Evolutionary conservation across 1,140 invertebrate species (phyloP).

Genomic region (Callitettix versicolor): DNA sequence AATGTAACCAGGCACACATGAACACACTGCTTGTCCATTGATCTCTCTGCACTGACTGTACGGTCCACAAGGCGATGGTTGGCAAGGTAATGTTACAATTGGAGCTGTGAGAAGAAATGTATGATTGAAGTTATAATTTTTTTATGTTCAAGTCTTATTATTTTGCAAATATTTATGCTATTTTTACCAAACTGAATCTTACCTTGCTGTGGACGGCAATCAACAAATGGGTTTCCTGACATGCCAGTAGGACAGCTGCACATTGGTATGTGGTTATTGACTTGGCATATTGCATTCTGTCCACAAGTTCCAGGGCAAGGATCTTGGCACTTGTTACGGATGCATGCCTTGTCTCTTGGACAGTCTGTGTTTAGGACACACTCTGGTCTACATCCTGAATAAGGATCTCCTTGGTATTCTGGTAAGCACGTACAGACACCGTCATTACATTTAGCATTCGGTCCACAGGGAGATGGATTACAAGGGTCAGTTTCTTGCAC

Average conservation of each 20-base stretch:
- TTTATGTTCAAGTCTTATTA: too few relatives aligned
- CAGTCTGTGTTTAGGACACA: too few relatives aligned
- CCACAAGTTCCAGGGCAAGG: constrained; percentile 64
- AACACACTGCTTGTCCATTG: constrained; percentile 51
- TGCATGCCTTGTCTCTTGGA: constrained; percentile 51
- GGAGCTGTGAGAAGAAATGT: too few relatives aligned
- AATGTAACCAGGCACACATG: constrained; percentile 50
- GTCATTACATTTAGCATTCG: constrained; percentile 53
- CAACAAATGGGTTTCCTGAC: constrained; percentile 61
- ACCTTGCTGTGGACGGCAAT: constrained; percentile 28
- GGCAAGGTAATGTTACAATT: constrained; percentile 30
- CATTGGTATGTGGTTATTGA: constrained; percentile 50
- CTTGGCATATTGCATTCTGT: constrained; percentile 51
- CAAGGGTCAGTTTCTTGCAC: constrained; percentile 44
- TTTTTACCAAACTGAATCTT: too few relatives aligned
- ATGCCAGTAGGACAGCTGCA: constrained; percentile 55
- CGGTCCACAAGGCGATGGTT: constrained; percentile 43
- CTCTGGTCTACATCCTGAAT: constrained; percentile 49
- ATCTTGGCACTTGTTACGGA: constrained; percentile 60
- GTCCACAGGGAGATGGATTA: constrained; percentile 60
- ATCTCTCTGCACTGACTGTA: constrained; percentile 49
- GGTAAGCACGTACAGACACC: constrained; percentile 47
- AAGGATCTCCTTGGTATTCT: too few relatives aligned
- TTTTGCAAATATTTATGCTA: too few relatives aligned
- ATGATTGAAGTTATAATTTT: too few relatives aligned